Evolutionary conservation across 2,888 invertebrate species (phyloP).

Genomic region (Spilarctia lutea): DNA sequence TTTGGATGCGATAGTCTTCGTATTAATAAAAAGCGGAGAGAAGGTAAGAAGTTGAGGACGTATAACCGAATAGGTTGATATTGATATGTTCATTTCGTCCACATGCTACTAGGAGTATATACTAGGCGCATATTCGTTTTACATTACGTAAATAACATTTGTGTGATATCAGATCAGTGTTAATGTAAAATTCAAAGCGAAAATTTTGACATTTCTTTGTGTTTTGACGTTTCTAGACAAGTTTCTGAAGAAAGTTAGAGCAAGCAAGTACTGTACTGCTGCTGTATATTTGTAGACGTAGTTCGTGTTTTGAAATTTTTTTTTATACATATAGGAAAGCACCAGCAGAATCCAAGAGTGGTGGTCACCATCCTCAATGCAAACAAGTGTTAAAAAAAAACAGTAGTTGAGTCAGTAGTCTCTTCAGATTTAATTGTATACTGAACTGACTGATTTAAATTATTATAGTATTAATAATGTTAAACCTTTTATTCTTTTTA

Average conservation of each 20-base stretch:
- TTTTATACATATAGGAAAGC: too few species aligned
- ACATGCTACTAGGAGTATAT: constrained; percentile 3
- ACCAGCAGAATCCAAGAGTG: too few species aligned
- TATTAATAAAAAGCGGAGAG: constrained; percentile 25
- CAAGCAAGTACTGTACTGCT: background rate
- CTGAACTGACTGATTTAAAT: too few species aligned
- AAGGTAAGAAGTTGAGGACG: constrained; percentile 24
- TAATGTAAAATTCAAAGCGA: constrained; percentile 3
- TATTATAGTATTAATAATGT: too few species aligned
- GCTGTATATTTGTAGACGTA: too few species aligned
- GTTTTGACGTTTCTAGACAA: background rate
- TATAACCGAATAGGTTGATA: constrained; percentile 27
- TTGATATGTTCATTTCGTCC: constrained; percentile 48
- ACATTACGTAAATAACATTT: constrained; percentile 37
- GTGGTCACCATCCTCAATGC: too few species aligned
- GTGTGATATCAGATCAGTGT: background rate
- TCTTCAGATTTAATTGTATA: too few species aligned
- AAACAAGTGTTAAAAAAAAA: too few species aligned
- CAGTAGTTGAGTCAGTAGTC: too few species aligned
- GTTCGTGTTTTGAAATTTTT: too few species aligned
- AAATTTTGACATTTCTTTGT: background rate
- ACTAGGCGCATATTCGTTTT: constrained; percentile 11
- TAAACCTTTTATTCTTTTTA: too few species aligned
- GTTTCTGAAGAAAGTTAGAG: background rate
- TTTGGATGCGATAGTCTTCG: constrained; percentile 48